Percentiles rank a stretch among this genome's conserved stretches.
Evolutionary conservation across 2,113 vertebrate species (phyloP).

Genomic region (Sminthopsis crassicaudata): DNA sequence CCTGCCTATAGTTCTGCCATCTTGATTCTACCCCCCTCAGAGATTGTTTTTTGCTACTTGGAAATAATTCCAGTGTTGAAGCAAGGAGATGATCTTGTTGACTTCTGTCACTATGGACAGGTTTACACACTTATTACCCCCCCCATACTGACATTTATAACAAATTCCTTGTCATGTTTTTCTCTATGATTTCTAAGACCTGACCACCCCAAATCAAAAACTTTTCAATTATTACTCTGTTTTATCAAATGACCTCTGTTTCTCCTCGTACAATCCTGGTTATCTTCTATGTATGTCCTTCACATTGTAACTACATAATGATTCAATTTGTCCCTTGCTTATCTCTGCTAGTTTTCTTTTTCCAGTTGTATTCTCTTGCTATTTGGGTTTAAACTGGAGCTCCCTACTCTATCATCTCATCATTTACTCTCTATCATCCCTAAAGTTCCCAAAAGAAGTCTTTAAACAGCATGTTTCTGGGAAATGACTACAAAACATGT

Average conservation of each 20-base stretch:
- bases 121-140: constrained; percentile 54
- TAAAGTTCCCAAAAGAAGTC: background rate
- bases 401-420: background rate
- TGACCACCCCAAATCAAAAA: constrained; percentile 52
- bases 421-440: background rate
- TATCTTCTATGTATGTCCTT: constrained; percentile 48
- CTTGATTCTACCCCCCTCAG: too few species aligned
- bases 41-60: background rate
- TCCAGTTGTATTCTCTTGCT: constrained; percentile 23
- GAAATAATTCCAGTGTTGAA: background rate
- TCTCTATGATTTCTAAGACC: constrained; percentile 60
- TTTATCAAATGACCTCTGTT: constrained; percentile 62
- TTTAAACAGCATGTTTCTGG: constrained; percentile 36
- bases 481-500: background rate
- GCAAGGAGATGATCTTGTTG: background rate
- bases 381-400: background rate
- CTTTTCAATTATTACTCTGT: constrained; percentile 59
- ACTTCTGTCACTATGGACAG: constrained; percentile 59
- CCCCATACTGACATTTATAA: constrained; percentile 51
- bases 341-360: constrained; percentile 13
- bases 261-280: constrained; percentile 37
- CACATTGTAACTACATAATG: constrained; percentile 26
- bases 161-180: constrained; percentile 63
- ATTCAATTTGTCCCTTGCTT: constrained; percentile 24
- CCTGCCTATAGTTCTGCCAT: background rate